Base-by-base conservation (phyloP, 2,113 vertebrate genomes). In the Cathartes aura region DNA sequence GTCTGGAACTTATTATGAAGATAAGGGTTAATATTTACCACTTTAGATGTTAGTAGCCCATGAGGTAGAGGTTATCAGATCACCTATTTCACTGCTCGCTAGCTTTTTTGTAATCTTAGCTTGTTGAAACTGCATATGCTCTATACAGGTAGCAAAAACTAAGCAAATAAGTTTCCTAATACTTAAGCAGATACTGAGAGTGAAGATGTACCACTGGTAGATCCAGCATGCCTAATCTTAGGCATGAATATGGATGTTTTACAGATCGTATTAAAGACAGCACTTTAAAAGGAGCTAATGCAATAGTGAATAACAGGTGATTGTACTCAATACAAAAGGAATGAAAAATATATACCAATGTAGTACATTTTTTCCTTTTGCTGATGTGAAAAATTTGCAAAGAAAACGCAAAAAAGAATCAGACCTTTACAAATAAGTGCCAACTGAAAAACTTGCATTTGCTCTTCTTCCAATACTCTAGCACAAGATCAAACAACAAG, bases 51-150 rank as follows among this genome's bases (percentile, higher is more conserved):
- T 82, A 76, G 62, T n/a, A 93, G 70, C 32, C 70, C 53, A 38
- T 60, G 80, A 93, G 50, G 72, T 72, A 58, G 50, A 83, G 76
- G 23, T 93, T 92, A 89, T 92, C 74, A 87, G 62, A 86, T 89
- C 59, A 87, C 55, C 26, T 82, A 21, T 87, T 89, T 76, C 45
- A 64, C 60, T 42, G 21, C 43, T 93, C 19, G 13, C 53, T 60
- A 75, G 34, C 11, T 79, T 71, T 72, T 82, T 56, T n/a, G 27
- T 62, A 87, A 63, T 63, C 42, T 64, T 68, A 78, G 16, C 38
- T 58, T 86, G 27, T 45, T 70, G 80, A 83, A 81, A 68, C 42
- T 24, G 22, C 14, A 42, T 82, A 59, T 59, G 34, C 8, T 88
- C 15, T 42, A 34, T 18, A 26, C 0, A 56, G 64, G 55, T 18